Percentiles rank a stretch among this genome's conserved stretches.
phyloP scores from a whole-genome alignment of 1,140 invertebrate genomes.

The Dendrolimus kikuchii region DNA sequence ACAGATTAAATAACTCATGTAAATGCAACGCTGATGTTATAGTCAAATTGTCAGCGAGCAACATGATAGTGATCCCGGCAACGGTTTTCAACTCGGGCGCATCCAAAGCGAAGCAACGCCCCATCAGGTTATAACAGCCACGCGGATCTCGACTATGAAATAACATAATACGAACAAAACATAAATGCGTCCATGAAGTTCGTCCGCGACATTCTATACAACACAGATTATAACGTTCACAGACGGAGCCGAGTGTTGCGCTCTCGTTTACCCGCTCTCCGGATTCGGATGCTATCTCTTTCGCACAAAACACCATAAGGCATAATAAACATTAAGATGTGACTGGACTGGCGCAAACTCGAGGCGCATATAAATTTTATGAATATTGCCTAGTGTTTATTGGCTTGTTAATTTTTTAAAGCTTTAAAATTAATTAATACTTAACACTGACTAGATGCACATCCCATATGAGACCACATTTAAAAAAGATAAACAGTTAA shows the following conservation, averaged over 20 bases:
- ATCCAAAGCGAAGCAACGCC: constrained; percentile 37
- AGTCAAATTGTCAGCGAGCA: constrained; percentile 38
- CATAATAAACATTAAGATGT: too few relatives aligned
- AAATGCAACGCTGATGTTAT: constrained; percentile 41
- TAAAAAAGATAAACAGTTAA: too few relatives aligned
- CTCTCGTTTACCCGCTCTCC: too few relatives aligned
- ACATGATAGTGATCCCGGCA: constrained; percentile 31
- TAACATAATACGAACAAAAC: background rate
- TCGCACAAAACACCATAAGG: too few relatives aligned
- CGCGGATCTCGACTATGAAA: constrained; percentile 43
- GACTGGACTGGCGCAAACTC: too few relatives aligned
- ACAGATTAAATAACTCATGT: constrained; percentile 47
- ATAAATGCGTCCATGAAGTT: too few relatives aligned
- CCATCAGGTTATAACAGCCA: constrained; percentile 41
- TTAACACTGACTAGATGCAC: background rate
- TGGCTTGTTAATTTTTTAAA: background rate
- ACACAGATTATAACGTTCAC: background rate
- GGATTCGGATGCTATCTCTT: too few relatives aligned
- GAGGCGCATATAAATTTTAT: too few relatives aligned
- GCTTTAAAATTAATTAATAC: background rate
- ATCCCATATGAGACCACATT: too few relatives aligned
- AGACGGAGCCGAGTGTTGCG: too few relatives aligned
- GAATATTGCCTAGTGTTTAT: too few relatives aligned
- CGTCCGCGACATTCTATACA: background rate
- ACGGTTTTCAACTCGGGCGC: constrained; percentile 28